Evolutionary conservation across 2,113 vertebrate genomes (phyloP), one percentile per base, ranked within the genome.

Genomic region (Cyphomyrus discorhynchus): DNA sequence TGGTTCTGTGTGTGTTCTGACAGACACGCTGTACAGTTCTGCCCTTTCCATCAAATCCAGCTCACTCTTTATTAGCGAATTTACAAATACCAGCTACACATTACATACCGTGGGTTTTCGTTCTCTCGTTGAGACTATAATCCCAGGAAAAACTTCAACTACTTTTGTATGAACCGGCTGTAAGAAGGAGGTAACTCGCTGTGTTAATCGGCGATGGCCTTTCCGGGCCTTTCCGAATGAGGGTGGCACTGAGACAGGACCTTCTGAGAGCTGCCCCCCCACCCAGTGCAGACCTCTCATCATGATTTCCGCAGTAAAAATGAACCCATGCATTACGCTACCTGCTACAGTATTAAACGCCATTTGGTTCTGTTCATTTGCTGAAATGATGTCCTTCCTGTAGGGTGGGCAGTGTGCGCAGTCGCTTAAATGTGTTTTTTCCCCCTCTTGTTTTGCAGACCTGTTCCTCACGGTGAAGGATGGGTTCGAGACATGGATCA

Each of bases 401-500:
- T 19, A 49, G 10, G 1, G 21, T 88, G 19, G 9, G 52, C 35
- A 15, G 56, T 92, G 46, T 89, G 19, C 35, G 88, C 84, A 27
- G 1, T 89, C 50, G 49, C 24, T 24, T 92, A 89, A 56, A 49
- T 52, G 46, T 91, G 82, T 27, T 24, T 91, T 90, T 92, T 9
- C 92, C 0, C 90, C 86, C 92, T 80, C 92, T 92, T 92, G 92
- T 50, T 62, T 94, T 91, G 13, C 92, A 97, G 97, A 97, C 96
- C 95, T 97, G 89, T 97, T 97, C 91, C 97, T 97, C 66, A 97
- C 96, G 8, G 93, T 13, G 3, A 46, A 70, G 52, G n/a, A 91
- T 91, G 91, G 92, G 88, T 97, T 97, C 93, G 95, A 97, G 91
- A 96, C 95, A 0, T 97, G 96, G 97, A 90, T 96, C 90, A 97